A percentile compares a stretch with the other conserved stretches of the same genome.
Conservation (phyloP, 1,140 invertebrate genomes). For the Thaumatotibia leucotreta region DNA sequence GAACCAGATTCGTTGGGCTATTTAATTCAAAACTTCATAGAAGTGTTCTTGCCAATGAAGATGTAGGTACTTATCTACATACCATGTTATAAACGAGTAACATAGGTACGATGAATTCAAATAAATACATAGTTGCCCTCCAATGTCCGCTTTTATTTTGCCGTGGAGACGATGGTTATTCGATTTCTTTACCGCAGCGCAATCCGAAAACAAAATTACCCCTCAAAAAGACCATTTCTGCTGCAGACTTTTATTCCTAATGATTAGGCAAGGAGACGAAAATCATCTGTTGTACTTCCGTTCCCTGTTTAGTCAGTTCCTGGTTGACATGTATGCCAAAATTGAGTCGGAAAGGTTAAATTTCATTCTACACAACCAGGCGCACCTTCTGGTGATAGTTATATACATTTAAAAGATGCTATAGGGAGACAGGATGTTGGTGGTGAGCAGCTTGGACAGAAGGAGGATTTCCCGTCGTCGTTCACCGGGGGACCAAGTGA, state of each 20-base stretch:
- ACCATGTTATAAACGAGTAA: too few species aligned
- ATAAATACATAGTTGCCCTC: too few species aligned
- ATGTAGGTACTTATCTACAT: too few species aligned
- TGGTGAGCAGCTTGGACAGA: background rate
- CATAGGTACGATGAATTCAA: too few species aligned
- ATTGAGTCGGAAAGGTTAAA: constrained; percentile 65
- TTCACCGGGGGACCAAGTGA: constrained; percentile 13
- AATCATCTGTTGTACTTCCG: constrained; percentile 17
- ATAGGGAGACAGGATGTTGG: constrained; percentile 22
- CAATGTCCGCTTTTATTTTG: constrained; percentile 53
- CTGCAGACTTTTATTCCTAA: constrained; percentile 62
- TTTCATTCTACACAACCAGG: constrained; percentile 67
- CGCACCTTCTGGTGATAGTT: constrained; percentile 68
- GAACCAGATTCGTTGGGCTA: too few species aligned
- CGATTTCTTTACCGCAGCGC: constrained; percentile 31
- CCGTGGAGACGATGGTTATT: constrained; percentile 51
- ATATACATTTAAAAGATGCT: constrained; percentile 42
- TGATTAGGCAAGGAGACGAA: constrained; percentile 20
- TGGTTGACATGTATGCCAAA: constrained; percentile 74
- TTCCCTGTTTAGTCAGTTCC: constrained; percentile 30
- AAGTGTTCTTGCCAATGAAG: too few species aligned
- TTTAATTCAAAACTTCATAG: too few species aligned
- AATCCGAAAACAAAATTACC: constrained; percentile 17
- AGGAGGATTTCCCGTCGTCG: background rate
- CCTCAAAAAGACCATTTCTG: constrained; percentile 46